Evolutionary conservation across 2,797 vertebrate genomes (phyloP).

Genomic region (Malurus leucopterus): DNA sequence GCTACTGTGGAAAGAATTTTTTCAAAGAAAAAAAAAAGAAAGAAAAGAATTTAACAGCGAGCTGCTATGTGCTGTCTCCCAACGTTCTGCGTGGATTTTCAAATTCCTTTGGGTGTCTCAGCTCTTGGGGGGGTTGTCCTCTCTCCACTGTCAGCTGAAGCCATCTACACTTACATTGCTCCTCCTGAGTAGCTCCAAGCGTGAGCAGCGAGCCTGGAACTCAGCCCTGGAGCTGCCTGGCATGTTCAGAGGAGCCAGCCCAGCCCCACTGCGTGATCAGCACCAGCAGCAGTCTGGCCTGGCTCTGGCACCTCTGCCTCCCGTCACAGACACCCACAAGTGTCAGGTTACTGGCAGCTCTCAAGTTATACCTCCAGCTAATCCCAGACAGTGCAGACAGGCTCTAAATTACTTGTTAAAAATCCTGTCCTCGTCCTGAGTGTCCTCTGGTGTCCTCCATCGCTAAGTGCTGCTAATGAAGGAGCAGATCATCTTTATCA

Average conservation of each 20-base stretch:
- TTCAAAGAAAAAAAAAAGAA: neutral
- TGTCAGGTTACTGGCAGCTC: neutral
- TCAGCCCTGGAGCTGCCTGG: neutral
- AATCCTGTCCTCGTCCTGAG: neutral
- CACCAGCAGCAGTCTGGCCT: neutral
- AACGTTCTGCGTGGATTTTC: neutral
- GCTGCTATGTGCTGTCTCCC: conserved; percentile 10
- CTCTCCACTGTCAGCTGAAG: neutral
- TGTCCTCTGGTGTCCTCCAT: conserved; percentile 12
- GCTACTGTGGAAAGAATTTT: conserved; percentile 67
- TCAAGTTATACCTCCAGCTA: neutral
- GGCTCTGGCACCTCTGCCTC: neutral
- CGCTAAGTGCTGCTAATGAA: conserved; percentile 23
- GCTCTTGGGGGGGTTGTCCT: neutral
- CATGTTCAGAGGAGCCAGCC: neutral
- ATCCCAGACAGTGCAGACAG: neutral
- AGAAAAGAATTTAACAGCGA: conserved; percentile 17
- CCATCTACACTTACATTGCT: neutral
- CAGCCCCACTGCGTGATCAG: neutral
- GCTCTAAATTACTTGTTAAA: conserved; percentile 30
- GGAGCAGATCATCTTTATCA: conserved; percentile 32
- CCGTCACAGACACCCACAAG: neutral
- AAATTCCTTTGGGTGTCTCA: neutral
- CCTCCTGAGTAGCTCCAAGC: neutral
- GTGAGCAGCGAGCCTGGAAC: neutral